Evolutionary conservation across 1,140 invertebrate species (phyloP).

Genomic region (Neodiprion virginianus): DNA sequence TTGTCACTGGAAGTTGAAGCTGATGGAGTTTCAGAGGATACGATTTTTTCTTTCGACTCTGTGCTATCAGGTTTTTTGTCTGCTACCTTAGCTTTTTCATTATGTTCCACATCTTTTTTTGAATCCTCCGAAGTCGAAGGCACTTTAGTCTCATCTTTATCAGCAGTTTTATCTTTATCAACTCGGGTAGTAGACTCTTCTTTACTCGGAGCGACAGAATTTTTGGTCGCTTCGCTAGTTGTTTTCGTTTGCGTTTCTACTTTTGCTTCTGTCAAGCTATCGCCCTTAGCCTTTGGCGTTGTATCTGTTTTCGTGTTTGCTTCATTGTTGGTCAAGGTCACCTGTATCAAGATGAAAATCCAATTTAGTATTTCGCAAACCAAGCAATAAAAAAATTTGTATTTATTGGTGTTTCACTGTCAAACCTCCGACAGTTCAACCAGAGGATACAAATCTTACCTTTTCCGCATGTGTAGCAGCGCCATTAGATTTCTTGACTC

Average conservation of each 20-base stretch:
- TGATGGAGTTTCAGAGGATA: neutral
- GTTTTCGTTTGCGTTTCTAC: too few relatives aligned
- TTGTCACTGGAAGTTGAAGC: neutral
- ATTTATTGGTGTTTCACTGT: too few relatives aligned
- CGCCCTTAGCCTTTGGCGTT: neutral
- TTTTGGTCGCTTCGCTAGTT: too few relatives aligned
- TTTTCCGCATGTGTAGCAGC: neutral
- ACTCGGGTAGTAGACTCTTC: neutral
- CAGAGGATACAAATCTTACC: neutral
- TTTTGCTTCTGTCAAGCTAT: neutral
- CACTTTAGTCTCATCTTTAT: constrained; percentile 16
- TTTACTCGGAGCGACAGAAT: too few relatives aligned
- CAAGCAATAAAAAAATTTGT: too few relatives aligned
- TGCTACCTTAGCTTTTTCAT: constrained; percentile 5
- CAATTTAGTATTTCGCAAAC: neutral
- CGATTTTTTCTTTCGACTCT: constrained; percentile 13
- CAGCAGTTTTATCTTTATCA: constrained; percentile 16
- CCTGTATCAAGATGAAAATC: neutral
- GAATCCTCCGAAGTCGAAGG: constrained; percentile 16
- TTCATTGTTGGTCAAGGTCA: neutral
- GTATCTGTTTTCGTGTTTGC: neutral
- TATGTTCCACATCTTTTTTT: constrained; percentile 9
- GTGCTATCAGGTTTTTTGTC: neutral
- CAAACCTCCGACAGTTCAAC: too few relatives aligned
- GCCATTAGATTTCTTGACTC: neutral